Evolutionary conservation across 2,113 vertebrate species (phyloP), one percentile per base, ranked within the genome.

Genomic region (Leptosomus discolor): DNA sequence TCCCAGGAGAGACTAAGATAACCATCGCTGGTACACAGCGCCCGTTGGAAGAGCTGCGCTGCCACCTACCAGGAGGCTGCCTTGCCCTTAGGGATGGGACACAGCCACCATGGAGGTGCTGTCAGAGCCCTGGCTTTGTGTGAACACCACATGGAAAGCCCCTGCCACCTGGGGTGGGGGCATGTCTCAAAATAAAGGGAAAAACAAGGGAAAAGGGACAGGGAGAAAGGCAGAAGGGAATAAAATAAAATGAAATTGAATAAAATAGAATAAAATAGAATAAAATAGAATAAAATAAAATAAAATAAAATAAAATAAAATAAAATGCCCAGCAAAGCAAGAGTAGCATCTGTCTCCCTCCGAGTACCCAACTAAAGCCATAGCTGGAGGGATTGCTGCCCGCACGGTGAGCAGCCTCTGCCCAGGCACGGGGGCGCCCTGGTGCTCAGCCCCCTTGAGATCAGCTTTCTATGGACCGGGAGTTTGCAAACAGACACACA

Each of bases 401-500:
- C 2, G n/a, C 76, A 63, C 1, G 1, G 12, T 5, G 48, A 67
- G 64, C 51, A 45, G 69, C 5, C 30, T 46, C 79, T 58, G 71
- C 36, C 56, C 60, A 10, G 63, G 26, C 46, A 11, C 2, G 0
- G 26, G 17, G 32, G 48, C 2, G 0, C 13, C 3, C 22, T 0
- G 2, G 56, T 8, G 58, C 73, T 63, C 79, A 60, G 69, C 26
- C 36, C 6, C 53, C 50, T 22, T 34, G 45, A 8, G 64, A 26
- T 17, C 2, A 41, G 34, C 13, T 48, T 57, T 12, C 56, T 15
- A 0, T 1, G 41, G 57, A 13, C 69, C 30, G 67, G 54, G 74
- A 48, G 8, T 9, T 21, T 64, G 60, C 57, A 57, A 58, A 23
- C 76, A 16, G 29, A n/a, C 15, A 9, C 21, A 1, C n/a, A 17